Conservation (phyloP, 2,113 vertebrate genomes). For the Erythrocercus mccallii region DNA sequence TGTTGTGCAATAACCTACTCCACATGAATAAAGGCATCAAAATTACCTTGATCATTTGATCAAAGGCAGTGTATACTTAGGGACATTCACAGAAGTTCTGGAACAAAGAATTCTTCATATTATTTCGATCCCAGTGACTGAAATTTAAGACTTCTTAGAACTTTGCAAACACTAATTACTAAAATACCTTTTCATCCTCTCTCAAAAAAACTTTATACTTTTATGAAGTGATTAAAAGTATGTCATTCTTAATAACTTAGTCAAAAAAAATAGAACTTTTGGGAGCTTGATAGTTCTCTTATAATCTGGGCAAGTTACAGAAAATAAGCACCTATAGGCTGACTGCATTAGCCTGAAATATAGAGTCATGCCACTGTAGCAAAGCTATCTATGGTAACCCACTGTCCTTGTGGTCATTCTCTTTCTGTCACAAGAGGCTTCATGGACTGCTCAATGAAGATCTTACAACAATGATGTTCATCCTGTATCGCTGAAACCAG, state of each 20-base stretch:
- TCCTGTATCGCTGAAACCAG: not conserved
- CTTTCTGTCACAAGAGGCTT: not conserved
- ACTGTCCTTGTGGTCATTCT: not conserved
- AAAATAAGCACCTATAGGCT: not conserved
- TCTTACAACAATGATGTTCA: not conserved
- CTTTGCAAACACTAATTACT: not conserved
- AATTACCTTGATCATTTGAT: not conserved
- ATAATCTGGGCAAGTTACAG: not conserved
- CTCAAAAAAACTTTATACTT: not conserved
- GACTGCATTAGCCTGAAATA: not conserved
- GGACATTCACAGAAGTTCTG: not conserved
- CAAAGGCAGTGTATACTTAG: not conserved
- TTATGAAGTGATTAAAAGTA: not conserved
- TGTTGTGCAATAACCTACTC: not conserved
- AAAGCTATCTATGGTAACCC: not conserved
- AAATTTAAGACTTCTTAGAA: conserved; percentile 10
- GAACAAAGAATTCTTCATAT: not conserved
- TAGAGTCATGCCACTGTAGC: not conserved
- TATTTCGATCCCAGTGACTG: not conserved
- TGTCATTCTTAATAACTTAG: not conserved
- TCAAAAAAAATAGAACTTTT: not conserved
- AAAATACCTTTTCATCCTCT: not conserved
- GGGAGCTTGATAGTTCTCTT: not conserved
- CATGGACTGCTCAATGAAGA: not conserved
- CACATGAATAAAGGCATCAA: not conserved